Evolutionary conservation across 2,113 vertebrate genomes (phyloP).

Genomic region (Festucalex cinctus): DNA sequence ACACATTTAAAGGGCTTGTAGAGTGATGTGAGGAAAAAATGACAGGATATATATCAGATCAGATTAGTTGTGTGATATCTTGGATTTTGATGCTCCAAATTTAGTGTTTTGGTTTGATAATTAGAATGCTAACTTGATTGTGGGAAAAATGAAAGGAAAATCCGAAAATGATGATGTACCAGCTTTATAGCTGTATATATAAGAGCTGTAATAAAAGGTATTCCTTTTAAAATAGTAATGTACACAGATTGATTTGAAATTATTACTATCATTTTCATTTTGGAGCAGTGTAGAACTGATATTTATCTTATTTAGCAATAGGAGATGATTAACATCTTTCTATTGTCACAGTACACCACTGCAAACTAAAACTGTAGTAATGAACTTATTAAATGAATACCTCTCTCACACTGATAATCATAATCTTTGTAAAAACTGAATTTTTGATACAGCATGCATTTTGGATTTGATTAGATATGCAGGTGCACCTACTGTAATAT

Average conservation of each 20-base stretch:
- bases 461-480: neutral
- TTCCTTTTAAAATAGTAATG: neutral
- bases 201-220: neutral
- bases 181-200: neutral
- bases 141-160: neutral
- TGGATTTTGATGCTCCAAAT: constrained; percentile 30
- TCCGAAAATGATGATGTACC: neutral
- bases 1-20: constrained; percentile 50
- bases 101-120: constrained; percentile 31
- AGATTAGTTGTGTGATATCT: constrained; percentile 18
- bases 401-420: neutral
- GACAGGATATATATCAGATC: neutral
- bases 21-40: constrained; percentile 12
- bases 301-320: neutral
- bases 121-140: constrained; percentile 48
- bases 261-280: neutral
- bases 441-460: neutral
- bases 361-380: neutral
- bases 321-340: neutral
- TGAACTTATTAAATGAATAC: neutral
- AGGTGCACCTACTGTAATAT: neutral
- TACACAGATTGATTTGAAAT: neutral
- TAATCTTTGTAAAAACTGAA: neutral
- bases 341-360: neutral
- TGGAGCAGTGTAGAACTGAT: neutral